Evolutionary conservation across 2,797 vertebrate genomes (phyloP).

Genomic region (Amblyopsis hoosieri): DNA sequence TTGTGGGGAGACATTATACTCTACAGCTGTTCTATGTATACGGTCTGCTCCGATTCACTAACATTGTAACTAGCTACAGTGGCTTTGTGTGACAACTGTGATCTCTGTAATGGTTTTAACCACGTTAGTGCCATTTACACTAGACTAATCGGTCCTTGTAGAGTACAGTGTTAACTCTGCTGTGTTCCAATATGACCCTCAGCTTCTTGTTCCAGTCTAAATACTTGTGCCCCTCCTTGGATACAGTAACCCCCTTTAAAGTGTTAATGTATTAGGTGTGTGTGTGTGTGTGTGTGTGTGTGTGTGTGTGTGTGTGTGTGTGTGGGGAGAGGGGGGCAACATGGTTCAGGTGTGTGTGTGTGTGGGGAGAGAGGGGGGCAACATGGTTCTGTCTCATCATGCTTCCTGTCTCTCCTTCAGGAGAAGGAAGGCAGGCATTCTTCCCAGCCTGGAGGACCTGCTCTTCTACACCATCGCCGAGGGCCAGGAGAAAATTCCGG

Average conservation of each 20-base stretch:
- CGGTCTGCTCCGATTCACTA: slow-evolving; percentile 13
- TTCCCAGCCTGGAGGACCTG: slow-evolving; percentile 96
- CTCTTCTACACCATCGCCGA: slow-evolving; percentile 98
- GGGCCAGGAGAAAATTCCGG: slow-evolving; percentile 96
- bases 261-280: background rate
- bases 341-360: too few species aligned
- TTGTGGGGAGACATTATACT: slow-evolving; percentile 9
- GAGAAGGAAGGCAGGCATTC: slow-evolving; percentile 91
- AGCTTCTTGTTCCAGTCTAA: slow-evolving; percentile 53
- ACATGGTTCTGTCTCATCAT: background rate
- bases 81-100: too few species aligned
- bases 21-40: slow-evolving; percentile 20
- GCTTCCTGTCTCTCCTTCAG: slow-evolving; percentile 61
- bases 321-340: too few species aligned
- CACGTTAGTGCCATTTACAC: background rate
- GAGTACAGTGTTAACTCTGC: slow-evolving; percentile 11
- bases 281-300: slow-evolving; percentile 25
- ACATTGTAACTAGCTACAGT: background rate
- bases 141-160: slow-evolving; percentile 29
- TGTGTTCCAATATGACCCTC: slow-evolving; percentile 32
- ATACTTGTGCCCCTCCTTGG: slow-evolving; percentile 25
- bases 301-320: too few species aligned
- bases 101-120: too few species aligned
- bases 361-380: background rate
- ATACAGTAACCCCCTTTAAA: slow-evolving; percentile 19